phyloP scores from a whole-genome alignment of 2,113 vertebrate species.

The Menura novaehollandiae region DNA sequence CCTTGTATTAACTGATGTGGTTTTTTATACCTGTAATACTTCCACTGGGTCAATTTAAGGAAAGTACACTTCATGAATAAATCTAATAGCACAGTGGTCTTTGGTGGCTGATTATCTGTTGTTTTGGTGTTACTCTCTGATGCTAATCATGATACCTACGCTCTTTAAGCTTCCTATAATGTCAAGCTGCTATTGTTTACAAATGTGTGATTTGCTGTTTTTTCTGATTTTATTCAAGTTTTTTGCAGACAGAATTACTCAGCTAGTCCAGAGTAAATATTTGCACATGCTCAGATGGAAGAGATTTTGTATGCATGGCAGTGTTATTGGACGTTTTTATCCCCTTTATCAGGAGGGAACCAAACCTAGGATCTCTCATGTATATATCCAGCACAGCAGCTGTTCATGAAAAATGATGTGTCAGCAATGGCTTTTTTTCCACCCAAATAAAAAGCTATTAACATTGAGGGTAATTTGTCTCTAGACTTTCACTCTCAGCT shows the following conservation, averaged over 20 bases:
- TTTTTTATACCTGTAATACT: not conserved
- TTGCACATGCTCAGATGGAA: slow-evolving; percentile 78
- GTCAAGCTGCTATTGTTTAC: not conserved
- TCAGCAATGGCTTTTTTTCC: not conserved
- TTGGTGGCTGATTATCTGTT: not conserved
- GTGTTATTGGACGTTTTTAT: slow-evolving; percentile 68
- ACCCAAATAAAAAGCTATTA: not conserved
- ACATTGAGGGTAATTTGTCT: not conserved
- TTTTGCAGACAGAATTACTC: slow-evolving; percentile 62
- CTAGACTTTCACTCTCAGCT: not conserved
- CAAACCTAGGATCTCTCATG: not conserved
- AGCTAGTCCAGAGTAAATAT: slow-evolving; percentile 65
- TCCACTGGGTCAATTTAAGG: not conserved
- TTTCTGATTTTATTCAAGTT: slow-evolving; percentile 42
- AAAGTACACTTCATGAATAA: not conserved
- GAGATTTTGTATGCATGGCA: slow-evolving; percentile 53
- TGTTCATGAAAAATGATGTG: not conserved
- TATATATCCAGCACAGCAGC: not conserved
- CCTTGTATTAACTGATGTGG: not conserved
- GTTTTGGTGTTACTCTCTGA: not conserved
- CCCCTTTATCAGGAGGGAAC: slow-evolving; percentile 73
- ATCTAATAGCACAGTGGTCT: not conserved
- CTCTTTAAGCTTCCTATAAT: not conserved
- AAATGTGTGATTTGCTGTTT: not conserved
- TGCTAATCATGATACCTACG: not conserved